Evolutionary conservation across 2,797 vertebrate genomes (phyloP).

Genomic region (Tadarida brasiliensis): DNA sequence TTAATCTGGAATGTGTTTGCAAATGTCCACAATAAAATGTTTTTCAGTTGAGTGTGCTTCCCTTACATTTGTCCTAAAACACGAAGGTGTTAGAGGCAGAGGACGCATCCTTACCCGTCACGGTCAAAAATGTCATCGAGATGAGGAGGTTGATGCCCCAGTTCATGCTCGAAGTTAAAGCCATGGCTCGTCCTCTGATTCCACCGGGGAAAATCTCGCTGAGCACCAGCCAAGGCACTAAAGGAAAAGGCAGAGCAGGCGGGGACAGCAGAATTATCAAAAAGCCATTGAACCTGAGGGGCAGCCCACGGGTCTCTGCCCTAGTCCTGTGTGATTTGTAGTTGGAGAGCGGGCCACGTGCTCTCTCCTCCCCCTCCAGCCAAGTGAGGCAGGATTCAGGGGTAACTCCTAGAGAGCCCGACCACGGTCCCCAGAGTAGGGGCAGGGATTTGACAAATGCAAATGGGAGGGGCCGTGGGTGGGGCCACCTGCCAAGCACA

Average conservation of each 20-base stretch:
- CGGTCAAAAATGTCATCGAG: slow-evolving; percentile 96
- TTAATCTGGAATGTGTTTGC: not conserved
- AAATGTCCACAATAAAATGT: not conserved
- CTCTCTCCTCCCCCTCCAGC: not conserved
- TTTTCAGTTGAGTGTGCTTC: not conserved
- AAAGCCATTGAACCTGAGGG: not conserved
- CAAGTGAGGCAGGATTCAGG: not conserved
- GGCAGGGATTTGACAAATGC: not conserved
- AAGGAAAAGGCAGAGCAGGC: slow-evolving; percentile 58
- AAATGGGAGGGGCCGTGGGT: not conserved
- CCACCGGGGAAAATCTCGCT: slow-evolving; percentile 97
- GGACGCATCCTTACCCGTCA: slow-evolving; percentile 91
- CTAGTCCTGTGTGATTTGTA: not conserved
- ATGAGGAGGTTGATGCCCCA: slow-evolving; percentile 97
- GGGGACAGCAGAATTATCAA: not conserved
- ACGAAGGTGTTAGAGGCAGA: not conserved
- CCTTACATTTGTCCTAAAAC: not conserved
- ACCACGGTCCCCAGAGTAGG: not conserved
- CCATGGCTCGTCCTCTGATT: slow-evolving; percentile 95
- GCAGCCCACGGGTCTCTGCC: not conserved
- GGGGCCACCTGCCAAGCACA: not conserved
- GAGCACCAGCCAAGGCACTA: slow-evolving; percentile 96
- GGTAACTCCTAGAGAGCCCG: not conserved
- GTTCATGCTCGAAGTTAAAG: slow-evolving; percentile 95
- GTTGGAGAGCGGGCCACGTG: not conserved